Conservation (phyloP, 2,888 invertebrate genomes). For the Iselma pallidipennis region DNA sequence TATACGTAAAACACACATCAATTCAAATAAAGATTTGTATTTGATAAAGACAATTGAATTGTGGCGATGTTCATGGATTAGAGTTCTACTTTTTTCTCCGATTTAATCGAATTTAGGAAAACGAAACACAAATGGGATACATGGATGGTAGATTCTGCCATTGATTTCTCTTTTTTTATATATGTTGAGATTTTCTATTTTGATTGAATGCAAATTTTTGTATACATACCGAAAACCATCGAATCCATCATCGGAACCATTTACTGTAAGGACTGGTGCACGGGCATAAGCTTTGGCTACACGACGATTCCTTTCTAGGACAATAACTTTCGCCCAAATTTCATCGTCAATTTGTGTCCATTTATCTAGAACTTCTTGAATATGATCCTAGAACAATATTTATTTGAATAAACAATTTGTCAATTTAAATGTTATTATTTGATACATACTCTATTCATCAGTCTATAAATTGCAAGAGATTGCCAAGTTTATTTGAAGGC, state of each 20-base stretch:
- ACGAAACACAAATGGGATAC: slow-evolving; percentile 16
- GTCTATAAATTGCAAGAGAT: too few species aligned
- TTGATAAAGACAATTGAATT: slow-evolving; percentile 8
- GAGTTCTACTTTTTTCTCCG: background rate
- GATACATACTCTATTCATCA: too few species aligned
- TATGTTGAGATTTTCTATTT: slow-evolving; percentile 24
- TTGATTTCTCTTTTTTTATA: slow-evolving; percentile 10
- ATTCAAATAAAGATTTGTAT: background rate
- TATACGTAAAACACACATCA: background rate
- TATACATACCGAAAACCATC: slow-evolving; percentile 89
- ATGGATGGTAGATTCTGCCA: slow-evolving; percentile 21
- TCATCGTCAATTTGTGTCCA: slow-evolving; percentile 98
- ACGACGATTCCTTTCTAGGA: slow-evolving; percentile 91
- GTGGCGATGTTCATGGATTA: slow-evolving; percentile 9
- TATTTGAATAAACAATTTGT: too few species aligned
- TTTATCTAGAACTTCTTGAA: slow-evolving; percentile 94
- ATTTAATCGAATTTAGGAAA: slow-evolving; percentile 6
- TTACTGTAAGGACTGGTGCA: slow-evolving; percentile 93
- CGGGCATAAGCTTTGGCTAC: slow-evolving; percentile 98
- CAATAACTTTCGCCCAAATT: slow-evolving; percentile 99
- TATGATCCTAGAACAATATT: slow-evolving; percentile 83
- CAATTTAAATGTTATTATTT: too few species aligned
- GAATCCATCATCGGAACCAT: slow-evolving; percentile 94
- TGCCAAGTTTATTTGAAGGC: too few species aligned
- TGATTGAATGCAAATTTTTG: too few species aligned